Evolutionary conservation across 2,888 invertebrate genomes (phyloP), one percentile per base, ranked within the genome.

Genomic region (Stenodera caucasica): DNA sequence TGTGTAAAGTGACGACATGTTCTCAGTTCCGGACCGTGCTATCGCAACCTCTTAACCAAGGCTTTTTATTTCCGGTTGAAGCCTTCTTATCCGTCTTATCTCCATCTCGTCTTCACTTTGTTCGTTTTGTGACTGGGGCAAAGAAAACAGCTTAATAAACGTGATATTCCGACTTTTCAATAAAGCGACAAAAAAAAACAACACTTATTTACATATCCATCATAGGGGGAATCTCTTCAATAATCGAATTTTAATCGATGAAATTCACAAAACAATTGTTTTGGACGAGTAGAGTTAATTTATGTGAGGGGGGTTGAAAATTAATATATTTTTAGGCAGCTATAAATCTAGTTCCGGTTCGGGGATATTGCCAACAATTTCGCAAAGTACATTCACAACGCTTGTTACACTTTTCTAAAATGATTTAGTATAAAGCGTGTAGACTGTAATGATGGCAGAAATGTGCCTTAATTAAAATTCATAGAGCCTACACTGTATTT

Each of bases 391-490:
- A 58, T 65, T 53, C 53, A 62, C 55, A 50, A 53, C 60, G 57
- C 57, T 50, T 60, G 60, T 59, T 61, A 61, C 57, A 35, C 7
- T 35, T 65, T 60, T 53, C 58, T 53, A 52, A 61, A 66, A 61
- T 66, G 61, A 66, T 66, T 66, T 58, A 65, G 63, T 63, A 52
- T 50, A 57, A 63, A 61, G 54, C 55, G 53, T 55, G 58, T 58
- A 59, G 58, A 63, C 57, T 55, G 59, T 57, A 58, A 61, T 60
- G 62, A 63, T 58, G 59, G 52, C 45, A 50, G 63, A 66, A 68
- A 66, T 67, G 66, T 66, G 65, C 67, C 66, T 67, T 69, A 72
- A 70, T 72, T 72, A 71, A 71, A 70, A 72, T 72, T 71, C 72
- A 71, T 68, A 69, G 66, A 61, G 61, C 65, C 67, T 66, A 68